phyloP scores from a whole-genome alignment of 2,113 vertebrate species.

The Xiphorhynchus elegans region DNA sequence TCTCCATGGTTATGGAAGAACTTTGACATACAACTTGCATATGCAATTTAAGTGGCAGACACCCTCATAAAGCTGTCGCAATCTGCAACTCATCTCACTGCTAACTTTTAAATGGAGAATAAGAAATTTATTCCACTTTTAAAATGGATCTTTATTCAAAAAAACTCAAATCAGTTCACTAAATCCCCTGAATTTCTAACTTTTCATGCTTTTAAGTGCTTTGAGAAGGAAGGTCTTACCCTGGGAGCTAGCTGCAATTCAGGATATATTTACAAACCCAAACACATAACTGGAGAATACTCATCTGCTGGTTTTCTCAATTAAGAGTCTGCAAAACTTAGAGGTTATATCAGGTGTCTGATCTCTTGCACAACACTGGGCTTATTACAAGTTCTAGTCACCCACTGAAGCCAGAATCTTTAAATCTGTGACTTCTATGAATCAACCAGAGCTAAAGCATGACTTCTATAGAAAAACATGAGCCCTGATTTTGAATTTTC shows the following conservation, averaged over 20 bases:
- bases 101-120: not conserved
- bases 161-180: not conserved
- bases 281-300: not conserved
- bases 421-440: not conserved
- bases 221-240: not conserved
- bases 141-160: not conserved
- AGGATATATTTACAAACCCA: not conserved
- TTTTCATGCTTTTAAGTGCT: not conserved
- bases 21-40: not conserved
- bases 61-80: not conserved
- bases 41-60: not conserved
- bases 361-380: not conserved
- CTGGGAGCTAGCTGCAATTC: not conserved
- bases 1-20: not conserved
- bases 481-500: not conserved
- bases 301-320: not conserved
- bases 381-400: not conserved
- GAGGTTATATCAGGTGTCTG: not conserved
- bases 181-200: not conserved
- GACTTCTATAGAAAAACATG: not conserved
- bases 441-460: not conserved
- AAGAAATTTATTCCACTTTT: not conserved
- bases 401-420: not conserved
- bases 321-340: not conserved
- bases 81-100: not conserved